A percentile compares a stretch with the other conserved stretches of the same genome.
Conservation (phyloP, 2,888 invertebrate genomes). For the Rugalucina vietnamica region DNA sequence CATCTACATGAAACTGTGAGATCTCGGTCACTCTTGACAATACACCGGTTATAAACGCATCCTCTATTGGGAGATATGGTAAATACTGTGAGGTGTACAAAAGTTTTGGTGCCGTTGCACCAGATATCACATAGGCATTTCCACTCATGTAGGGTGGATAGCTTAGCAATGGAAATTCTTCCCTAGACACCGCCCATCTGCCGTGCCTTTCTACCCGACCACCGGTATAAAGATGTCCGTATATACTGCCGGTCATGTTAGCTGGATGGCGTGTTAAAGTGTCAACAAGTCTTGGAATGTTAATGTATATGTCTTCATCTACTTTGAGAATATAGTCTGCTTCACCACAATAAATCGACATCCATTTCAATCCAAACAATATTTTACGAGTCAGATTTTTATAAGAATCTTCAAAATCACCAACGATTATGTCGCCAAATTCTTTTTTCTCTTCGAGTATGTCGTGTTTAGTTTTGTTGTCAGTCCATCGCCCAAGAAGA, state of each 20-base stretch:
- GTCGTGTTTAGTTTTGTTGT: conserved; percentile 2
- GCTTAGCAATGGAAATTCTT: conserved; percentile 57
- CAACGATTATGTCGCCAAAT: conserved; percentile 63
- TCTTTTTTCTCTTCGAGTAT: conserved; percentile 47
- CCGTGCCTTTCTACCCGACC: conserved; percentile 62
- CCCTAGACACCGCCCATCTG: conserved; percentile 64
- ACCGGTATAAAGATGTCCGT: conserved; percentile 53
- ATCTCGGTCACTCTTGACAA: conserved; percentile 63
- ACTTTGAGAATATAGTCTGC: conserved; percentile 61
- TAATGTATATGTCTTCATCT: conserved; percentile 66
- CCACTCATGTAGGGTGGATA: conserved; percentile 72
- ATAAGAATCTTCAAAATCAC: conserved; percentile 64
- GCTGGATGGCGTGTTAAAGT: conserved; percentile 36
- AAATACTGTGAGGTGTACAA: conserved; percentile 63
- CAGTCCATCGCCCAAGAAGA: conserved; percentile 53
- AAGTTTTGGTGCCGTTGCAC: conserved; percentile 59
- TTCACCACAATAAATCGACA: conserved; percentile 54
- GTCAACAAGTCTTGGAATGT: conserved; percentile 51
- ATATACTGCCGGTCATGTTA: conserved; percentile 56
- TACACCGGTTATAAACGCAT: conserved; percentile 75
- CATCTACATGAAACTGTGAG: not conserved
- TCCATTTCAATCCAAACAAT: conserved; percentile 62
- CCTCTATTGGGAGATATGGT: conserved; percentile 72
- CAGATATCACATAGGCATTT: conserved; percentile 70
- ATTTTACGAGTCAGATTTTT: conserved; percentile 64